Conservation (phyloP, 2,888 invertebrate genomes). For the Spilarctia lutea region DNA sequence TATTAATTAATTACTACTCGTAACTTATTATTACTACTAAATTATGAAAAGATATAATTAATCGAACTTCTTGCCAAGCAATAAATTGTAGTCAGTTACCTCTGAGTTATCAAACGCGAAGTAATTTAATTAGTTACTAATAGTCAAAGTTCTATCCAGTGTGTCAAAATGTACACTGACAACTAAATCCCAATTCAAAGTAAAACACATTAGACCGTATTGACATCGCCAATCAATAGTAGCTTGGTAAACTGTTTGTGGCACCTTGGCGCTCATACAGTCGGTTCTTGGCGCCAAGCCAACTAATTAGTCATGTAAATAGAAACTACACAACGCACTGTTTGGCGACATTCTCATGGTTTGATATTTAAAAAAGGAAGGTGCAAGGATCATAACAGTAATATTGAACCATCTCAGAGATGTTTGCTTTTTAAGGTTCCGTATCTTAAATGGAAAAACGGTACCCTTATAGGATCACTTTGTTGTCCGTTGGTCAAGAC, state of each 20-base stretch:
- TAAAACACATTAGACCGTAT: slow-evolving; percentile 28
- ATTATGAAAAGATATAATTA: too few species aligned
- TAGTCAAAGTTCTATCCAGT: not conserved
- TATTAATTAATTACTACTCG: too few species aligned
- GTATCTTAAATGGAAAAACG: too few species aligned
- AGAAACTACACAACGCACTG: slow-evolving; percentile 65
- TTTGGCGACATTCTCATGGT: slow-evolving; percentile 47
- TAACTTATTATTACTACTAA: too few species aligned
- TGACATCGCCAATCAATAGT: slow-evolving; percentile 43
- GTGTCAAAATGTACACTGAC: not conserved
- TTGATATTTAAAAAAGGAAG: slow-evolving; percentile 26
- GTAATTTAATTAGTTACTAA: not conserved
- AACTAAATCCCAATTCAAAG: slow-evolving; percentile 6
- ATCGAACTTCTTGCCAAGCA: too few species aligned
- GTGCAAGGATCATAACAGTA: slow-evolving; percentile 25
- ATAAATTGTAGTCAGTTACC: too few species aligned
- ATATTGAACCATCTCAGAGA: not conserved
- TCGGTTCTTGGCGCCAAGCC: slow-evolving; percentile 58
- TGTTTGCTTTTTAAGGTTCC: too few species aligned
- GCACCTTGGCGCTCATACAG: slow-evolving; percentile 36
- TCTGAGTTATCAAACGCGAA: not conserved
- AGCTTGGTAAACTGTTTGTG: slow-evolving; percentile 27
- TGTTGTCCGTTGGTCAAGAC: too few species aligned
- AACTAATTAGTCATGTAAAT: slow-evolving; percentile 78
- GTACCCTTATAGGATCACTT: too few species aligned